Evolutionary conservation across 1,140 invertebrate species (phyloP), one percentile per base, ranked within the genome.

Genomic region (Bombus huntii): DNA sequence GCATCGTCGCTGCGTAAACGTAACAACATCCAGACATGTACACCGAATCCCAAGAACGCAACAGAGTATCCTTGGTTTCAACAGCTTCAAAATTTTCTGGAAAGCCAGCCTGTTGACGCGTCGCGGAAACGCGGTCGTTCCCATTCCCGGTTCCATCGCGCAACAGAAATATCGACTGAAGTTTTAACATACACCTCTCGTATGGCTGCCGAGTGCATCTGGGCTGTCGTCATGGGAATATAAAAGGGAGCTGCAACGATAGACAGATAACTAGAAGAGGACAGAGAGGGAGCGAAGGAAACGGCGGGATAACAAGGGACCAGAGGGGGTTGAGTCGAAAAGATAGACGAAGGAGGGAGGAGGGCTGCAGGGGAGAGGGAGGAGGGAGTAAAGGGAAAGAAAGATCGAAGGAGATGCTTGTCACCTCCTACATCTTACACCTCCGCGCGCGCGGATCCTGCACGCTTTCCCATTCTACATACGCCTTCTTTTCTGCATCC

Each of bases 401-500:
- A 85, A 87, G 79, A 87, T 87, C 75, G 89, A 88, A 87, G 80
- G 86, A 86, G 88, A 84, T 88, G 86, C 85, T 90, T 91, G 90
- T 91, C 91, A 91, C 90, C 90, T 89, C 78, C 83, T 86, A 90
- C 95, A 94, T 98, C 98, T 96, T 76, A 96, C 96, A 66, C 98
- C 98, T 94, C 97, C 97, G 39, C 59, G 74, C 53, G 53, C 34
- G 47, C 37, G 57, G 79, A 77, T 83, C 87, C 81, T 82, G 83
- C 82, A 81, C 85, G 68, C n/a, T 47, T 85, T 76, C 70, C 76
- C 57, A 31, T 80, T 75, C 79, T 42, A 80, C 81, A 70, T 80
- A 85, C 82, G 73, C 85, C 72, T 84, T 77, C 81, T 73, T 4
- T 66, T 78, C 73, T 47, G 68, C 53, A 39, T 78, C 34, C 53